Conservation (phyloP, 2,797 vertebrate species). For the Aeoliscus strigatus region DNA sequence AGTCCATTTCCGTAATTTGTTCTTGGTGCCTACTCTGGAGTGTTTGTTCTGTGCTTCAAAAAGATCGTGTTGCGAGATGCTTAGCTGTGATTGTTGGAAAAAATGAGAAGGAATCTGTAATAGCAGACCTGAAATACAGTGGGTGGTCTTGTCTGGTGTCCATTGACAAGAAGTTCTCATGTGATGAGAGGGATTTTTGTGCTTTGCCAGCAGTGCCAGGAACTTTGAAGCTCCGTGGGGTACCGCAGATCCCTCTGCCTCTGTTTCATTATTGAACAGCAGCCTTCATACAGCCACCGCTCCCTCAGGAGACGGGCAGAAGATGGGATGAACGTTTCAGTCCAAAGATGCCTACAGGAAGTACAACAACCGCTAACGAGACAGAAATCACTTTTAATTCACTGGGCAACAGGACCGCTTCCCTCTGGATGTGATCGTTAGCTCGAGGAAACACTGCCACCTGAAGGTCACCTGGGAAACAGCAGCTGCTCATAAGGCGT, state of each 20-base stretch:
- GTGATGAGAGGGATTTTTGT: conserved; percentile 37
- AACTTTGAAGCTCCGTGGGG: conserved; percentile 51
- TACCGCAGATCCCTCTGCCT: conserved; percentile 26
- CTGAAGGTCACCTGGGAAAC: conserved; percentile 41
- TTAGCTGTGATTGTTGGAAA: no score
- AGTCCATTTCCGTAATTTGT: no score
- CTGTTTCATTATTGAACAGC: conserved; percentile 68
- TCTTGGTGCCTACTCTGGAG: not conserved
- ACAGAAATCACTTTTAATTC: conserved; percentile 19
- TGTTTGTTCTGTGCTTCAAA: conserved; percentile 15
- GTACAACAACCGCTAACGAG: conserved; percentile 5
- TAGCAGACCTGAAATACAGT: conserved; percentile 26
- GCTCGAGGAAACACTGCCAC: conserved; percentile 64
- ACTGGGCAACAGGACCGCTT: conserved; percentile 10
- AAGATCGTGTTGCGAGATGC: conserved; percentile 1
- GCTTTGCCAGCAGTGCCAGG: conserved; percentile 17
- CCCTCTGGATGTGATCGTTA: conserved; percentile 8
- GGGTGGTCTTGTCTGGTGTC: conserved; percentile 33
- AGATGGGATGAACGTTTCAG: conserved; percentile 36
- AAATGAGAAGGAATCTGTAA: conserved; percentile 14
- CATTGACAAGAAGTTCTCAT: conserved; percentile 20
- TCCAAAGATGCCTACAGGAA: conserved; percentile 40
- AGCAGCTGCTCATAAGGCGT: not conserved
- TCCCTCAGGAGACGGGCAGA: conserved; percentile 26
- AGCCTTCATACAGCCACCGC: conserved; percentile 30